Base-by-base conservation (phyloP, 2,888 invertebrate species). In the Bimastos eiseni region DNA sequence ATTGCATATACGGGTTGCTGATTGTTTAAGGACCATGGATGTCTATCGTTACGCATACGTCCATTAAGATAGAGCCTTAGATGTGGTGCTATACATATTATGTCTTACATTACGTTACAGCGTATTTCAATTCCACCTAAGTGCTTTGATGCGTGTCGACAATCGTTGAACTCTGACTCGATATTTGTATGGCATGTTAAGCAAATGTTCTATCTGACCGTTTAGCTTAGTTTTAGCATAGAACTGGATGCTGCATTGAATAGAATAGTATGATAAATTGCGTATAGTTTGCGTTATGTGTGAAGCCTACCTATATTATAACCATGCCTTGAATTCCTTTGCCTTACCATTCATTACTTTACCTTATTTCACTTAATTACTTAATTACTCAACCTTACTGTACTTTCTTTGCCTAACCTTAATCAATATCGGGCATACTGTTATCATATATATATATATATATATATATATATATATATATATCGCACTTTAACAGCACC, bases 111-210 rank as follows among this genome's bases (percentile, higher is more conserved):
- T 70, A n/a, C 70, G 70, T 70, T 70, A 70, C 30, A 70, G n/a
- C 70, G 70, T 70, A 70, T 70, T 70, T 70, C 30, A 70, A 86
- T 86, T 86, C 86, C 86, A 86, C 37, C 34, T 6, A 86, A 86
- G 86, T 86, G 70, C 86, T 86, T 86, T 34, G 8, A 86, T 17
- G 86, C 86, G 86, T 86, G 19, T 86, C 86, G 86, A 86, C 86
- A 86, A 86, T 86, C 86, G 17, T 34, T 86, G 36, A 86, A 86
- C 37, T 86, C 17, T 86, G n/a, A 70, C 70, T n/a, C n/a, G 70
- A 70, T 70, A 30, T 70, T 13, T 70, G 70, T n/a, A 70, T 70
- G 70, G 30, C n/a, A 70, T 70, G 70, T 70, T 11, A 30, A 55
- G 19, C 24, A 6, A 70, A 70, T n/a, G 30, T 70, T 70, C 70